Percentiles rank a stretch among this genome's conserved stretches.
phyloP scores from a whole-genome alignment of 2,797 vertebrate species.

The Notolepis coatsorum region DNA sequence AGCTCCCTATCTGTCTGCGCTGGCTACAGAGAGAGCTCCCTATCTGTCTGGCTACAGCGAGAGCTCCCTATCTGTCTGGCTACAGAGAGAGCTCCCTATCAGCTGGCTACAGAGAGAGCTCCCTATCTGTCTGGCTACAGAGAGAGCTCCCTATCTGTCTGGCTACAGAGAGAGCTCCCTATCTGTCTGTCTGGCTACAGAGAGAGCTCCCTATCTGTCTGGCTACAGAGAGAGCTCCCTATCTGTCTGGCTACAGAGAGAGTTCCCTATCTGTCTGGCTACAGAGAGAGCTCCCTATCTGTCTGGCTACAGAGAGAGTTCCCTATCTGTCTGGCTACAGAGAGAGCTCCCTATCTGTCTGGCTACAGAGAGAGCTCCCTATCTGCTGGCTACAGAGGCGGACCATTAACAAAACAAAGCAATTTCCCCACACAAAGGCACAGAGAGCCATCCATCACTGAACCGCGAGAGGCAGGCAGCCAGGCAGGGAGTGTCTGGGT shows the following conservation, averaged over 20 bases:
- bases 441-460: constrained; percentile 75
- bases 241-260: constrained; percentile 57
- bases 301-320: constrained; percentile 51
- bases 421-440: constrained; percentile 75
- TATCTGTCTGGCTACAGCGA: constrained; percentile 58
- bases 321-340: constrained; percentile 54
- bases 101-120: constrained; percentile 50
- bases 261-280: constrained; percentile 51
- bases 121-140: constrained; percentile 54
- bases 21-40: constrained; percentile 24
- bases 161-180: constrained; percentile 43
- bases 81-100: constrained; percentile 45
- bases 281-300: constrained; percentile 45
- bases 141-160: constrained; percentile 46
- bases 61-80: constrained; percentile 49
- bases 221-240: constrained; percentile 43
- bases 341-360: constrained; percentile 46
- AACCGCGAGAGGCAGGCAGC: constrained; percentile 49
- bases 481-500: constrained; percentile 13
- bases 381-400: constrained; percentile 58
- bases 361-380: constrained; percentile 43
- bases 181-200: constrained; percentile 59
- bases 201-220: constrained; percentile 46
- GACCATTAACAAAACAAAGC: constrained; percentile 78
- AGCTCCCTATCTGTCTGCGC: background rate